Base-by-base conservation (phyloP, 2,113 vertebrate species). In the Pycnonotus jocosus region DNA sequence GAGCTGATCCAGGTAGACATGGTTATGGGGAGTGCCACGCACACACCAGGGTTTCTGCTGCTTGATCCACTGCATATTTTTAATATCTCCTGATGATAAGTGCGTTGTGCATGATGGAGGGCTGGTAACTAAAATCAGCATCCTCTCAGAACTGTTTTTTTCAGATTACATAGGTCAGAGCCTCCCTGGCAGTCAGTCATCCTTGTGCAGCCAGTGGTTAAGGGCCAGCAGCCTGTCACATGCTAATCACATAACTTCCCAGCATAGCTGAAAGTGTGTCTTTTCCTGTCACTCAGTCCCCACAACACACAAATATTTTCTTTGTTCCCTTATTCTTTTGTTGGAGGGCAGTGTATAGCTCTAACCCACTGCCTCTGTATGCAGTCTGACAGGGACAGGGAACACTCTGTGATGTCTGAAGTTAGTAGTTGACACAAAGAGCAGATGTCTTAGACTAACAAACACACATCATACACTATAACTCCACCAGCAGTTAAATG, bases 361-460 rank as follows among this genome's bases (percentile, higher is more conserved):
- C 31, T 45, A 57, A 90, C 94, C 86, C 40, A 28, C 95, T 96
- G 97, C 96, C 97, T 96, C 73, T 83, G 66, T 54, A 69, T 87
- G 79, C 62, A 91, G 93, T 79, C 90, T 91, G 92, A 78, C 86
- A 94, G 93, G 79, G 95, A 92, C 76, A 94, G 92, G 74, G 95
- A 94, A 68, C 72, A 58, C 87, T 81, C 28, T 60, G 80, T 37
- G 19, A 81, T 93, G 96, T 98, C 97, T 97, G 97, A 88, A 96
- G 94, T 93, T 96, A 91, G 96, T 93, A 94, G 91, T 57, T 98
- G 98, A 97, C 97, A 98, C 93, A 98, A 97, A 97, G 91, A 98
- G 97, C 96, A 98, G 97, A 98, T 98, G 97, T 97, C 96, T 98
- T 97, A 97, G 95, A 97, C 98, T 98, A 98, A 98, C 98, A 98